Evolutionary conservation across 1,140 invertebrate genomes (phyloP), one percentile per base, ranked within the genome.

Genomic region (Drosophila triauraria): DNA sequence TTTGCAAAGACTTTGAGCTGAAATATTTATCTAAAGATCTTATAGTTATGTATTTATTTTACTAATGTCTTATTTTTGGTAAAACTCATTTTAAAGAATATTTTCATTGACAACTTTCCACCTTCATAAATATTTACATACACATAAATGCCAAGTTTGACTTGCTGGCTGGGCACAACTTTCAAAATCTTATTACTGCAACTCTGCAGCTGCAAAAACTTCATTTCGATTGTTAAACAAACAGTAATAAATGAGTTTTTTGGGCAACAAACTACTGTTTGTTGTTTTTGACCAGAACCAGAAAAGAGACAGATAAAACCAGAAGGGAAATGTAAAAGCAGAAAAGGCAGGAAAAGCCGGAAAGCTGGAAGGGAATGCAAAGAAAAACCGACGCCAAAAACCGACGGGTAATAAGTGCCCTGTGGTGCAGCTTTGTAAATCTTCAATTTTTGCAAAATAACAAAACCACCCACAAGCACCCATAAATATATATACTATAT

Each of bases 351-450:
- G 15, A 23, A 48, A 71, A 27, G 17, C 27, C n/a, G 42, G 10
- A 57, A 40, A 48, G 17, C 42, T 7, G 20, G 12, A 40, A 38
- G n/a, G 23, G 35, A 64, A 53, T 30, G 25, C 30, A 46, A 12
- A 51, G 12, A 27, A 42, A 38, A 46, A 23, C 8, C 20, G 4
- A 67, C 42, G 35, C 20, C 46, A 30, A n/a, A 50, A 65, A 50
- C 17, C 42, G 17, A 58, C 30, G 42, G 58, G 68, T 62, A 60
- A 51, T 51, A 72, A 65, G 40, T 76, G 83, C 67, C 76, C 58
- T 53, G 50, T 53, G 77, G 69, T 61, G 65, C 64, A 75, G 56
- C 65, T 84, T 63, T 57, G 48, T 40, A 46, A 48, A 69, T 67
- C 46, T 43, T 67, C 65, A 63, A 30, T 62, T 68, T 64, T 25